phyloP scores from a whole-genome alignment of 2,888 invertebrate genomes.

The Dynastes tityus region DNA sequence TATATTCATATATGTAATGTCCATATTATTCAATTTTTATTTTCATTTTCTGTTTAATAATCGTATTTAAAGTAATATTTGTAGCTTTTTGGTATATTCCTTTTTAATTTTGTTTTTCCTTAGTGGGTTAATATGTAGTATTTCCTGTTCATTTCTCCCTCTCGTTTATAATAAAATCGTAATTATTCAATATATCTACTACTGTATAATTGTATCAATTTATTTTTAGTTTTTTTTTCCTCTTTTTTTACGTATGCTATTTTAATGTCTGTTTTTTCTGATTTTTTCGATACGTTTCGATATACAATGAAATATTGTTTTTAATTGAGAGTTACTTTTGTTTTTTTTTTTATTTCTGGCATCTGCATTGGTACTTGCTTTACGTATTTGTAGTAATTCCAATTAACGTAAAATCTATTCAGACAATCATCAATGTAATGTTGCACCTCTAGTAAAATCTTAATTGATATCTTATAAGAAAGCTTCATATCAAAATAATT shows the following conservation, averaged over 20 bases:
- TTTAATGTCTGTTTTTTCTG: slow-evolving; percentile 25
- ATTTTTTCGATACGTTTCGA: neutral
- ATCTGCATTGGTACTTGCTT: neutral
- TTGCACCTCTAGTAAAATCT: too few relatives aligned
- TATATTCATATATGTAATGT: slow-evolving; percentile 45
- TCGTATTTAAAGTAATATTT: slow-evolving; percentile 41
- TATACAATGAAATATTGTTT: neutral
- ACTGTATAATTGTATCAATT: slow-evolving; percentile 32
- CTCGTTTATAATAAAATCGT: slow-evolving; percentile 38
- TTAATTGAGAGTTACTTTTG: slow-evolving; percentile 14
- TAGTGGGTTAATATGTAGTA: slow-evolving; percentile 39
- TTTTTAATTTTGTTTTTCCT: slow-evolving; percentile 16
- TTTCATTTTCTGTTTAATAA: slow-evolving; percentile 36
- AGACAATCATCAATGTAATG: too few relatives aligned
- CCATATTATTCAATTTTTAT: slow-evolving; percentile 37
- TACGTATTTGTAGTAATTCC: too few relatives aligned
- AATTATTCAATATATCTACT: slow-evolving; percentile 38
- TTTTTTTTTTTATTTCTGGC: neutral
- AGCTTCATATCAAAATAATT: too few relatives aligned
- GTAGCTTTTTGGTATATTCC: slow-evolving; percentile 33
- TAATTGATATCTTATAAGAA: too few relatives aligned
- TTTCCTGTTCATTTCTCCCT: slow-evolving; percentile 43
- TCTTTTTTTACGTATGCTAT: slow-evolving; percentile 28
- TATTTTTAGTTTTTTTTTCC: slow-evolving; percentile 38
- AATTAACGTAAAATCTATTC: too few relatives aligned